These are phyloP conservation scores for Drosophila seguyi DNA, from an alignment of 1,140 invertebrate species.

Conservation along the genomic window DNA sequence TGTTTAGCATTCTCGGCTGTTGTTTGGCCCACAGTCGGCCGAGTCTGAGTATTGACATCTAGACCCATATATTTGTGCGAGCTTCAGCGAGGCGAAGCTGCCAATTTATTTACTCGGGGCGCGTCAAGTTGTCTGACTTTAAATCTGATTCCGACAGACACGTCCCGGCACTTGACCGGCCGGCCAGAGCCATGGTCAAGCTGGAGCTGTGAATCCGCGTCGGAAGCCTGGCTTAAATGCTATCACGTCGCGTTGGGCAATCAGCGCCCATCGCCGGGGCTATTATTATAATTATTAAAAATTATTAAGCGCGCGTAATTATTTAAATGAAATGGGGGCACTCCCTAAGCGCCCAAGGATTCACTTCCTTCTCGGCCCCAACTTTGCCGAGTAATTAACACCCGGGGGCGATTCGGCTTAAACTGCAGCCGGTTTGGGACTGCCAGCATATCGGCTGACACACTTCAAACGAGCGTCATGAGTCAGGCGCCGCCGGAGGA, in stretches of 20 bases:
- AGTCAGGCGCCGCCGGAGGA: conserved; percentile 56
- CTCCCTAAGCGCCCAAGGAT: conserved; percentile 40
- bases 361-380: conserved; percentile 44
- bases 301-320: conserved; percentile 82
- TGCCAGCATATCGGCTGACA: conserved; percentile 42
- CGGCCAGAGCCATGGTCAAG: conserved; percentile 63
- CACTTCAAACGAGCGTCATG: conserved; percentile 63
- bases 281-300: conserved; percentile 84
- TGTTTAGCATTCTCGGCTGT: conserved; percentile 41
- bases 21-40: conserved; percentile 30
- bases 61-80: conserved; percentile 72
- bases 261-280: conserved; percentile 69
- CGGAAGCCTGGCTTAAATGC: conserved; percentile 60
- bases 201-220: conserved; percentile 20
- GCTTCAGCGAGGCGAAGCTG: conserved; percentile 54
- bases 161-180: conserved; percentile 69
- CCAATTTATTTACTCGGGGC: conserved; percentile 69
- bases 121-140: conserved; percentile 68
- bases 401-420: conserved; percentile 56
- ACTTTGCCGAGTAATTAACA: conserved; percentile 63
- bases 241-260: conserved; percentile 68
- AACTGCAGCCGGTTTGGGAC: conserved; percentile 17
- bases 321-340: conserved; percentile 79
- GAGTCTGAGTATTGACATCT: conserved; percentile 63
- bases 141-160: conserved; percentile 57